Evolutionary conservation across 2,113 vertebrate genomes (phyloP).

Genomic region (Hippocampus mohnikei): DNA sequence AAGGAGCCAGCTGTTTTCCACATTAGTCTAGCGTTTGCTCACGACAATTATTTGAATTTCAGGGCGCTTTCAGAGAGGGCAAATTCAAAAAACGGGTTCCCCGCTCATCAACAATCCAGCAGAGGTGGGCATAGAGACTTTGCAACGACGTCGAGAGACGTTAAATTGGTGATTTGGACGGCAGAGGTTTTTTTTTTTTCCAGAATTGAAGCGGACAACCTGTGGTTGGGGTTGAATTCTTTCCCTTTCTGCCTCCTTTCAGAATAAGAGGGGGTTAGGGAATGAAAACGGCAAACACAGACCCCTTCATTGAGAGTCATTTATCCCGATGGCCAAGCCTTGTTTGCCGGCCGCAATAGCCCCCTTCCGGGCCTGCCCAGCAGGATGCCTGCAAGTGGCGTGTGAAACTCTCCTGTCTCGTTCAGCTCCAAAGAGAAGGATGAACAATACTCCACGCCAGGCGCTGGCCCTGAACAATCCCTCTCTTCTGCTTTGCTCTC

Average conservation of each 20-base stretch:
- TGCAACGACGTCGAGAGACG: constrained; percentile 31
- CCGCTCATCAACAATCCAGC: constrained; percentile 25
- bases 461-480: constrained; percentile 65
- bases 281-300: constrained; percentile 62
- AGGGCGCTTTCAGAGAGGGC: neutral
- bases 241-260: constrained; percentile 64
- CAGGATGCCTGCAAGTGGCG: constrained; percentile 71
- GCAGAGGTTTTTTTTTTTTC: constrained; percentile 41
- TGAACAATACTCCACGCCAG: constrained; percentile 70
- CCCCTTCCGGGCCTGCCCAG: constrained; percentile 70
- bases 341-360: constrained; percentile 64
- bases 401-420: constrained; percentile 74
- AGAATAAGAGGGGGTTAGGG: constrained; percentile 45
- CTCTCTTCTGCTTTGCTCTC: constrained; percentile 38
- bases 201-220: constrained; percentile 65
- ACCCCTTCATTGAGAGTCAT: constrained; percentile 69
- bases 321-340: constrained; percentile 65
- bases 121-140: constrained; percentile 37
- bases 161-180: constrained; percentile 66
- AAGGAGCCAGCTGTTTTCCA: constrained; percentile 48
- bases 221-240: constrained; percentile 68
- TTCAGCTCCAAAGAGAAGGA: constrained; percentile 67
- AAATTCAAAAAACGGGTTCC: neutral
- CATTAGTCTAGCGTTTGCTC: constrained; percentile 29
- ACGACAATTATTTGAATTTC: constrained; percentile 33